These are phyloP conservation scores for Sebastes iracundus DNA, from an alignment of 2,797 vertebrate genomes.

Conservation along the genomic window DNA sequence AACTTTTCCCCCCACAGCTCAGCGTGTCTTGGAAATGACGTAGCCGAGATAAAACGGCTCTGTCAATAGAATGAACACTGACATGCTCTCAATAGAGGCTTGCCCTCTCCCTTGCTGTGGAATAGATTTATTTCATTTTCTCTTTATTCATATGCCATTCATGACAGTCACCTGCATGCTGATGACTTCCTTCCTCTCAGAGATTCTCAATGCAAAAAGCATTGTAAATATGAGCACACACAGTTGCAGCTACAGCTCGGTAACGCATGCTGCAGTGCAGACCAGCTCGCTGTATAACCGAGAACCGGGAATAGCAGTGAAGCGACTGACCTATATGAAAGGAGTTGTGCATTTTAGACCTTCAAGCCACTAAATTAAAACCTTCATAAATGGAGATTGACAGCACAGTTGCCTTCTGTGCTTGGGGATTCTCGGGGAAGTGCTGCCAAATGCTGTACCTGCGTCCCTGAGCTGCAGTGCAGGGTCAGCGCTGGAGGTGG, in stretches of 20 bases:
- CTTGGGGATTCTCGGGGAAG: slow-evolving; percentile 43
- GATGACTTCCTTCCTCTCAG: slow-evolving; percentile 26
- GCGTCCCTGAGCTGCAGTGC: slow-evolving; percentile 65
- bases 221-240: slow-evolving; percentile 19
- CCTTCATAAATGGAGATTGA: slow-evolving; percentile 69
- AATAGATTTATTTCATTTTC: slow-evolving; percentile 54
- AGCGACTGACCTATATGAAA: slow-evolving; percentile 51
- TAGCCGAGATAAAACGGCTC: slow-evolving; percentile 27
- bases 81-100: slow-evolving; percentile 53
- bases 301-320: slow-evolving; percentile 31
- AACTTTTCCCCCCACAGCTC: slow-evolving; percentile 33
- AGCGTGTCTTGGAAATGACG: slow-evolving; percentile 30
- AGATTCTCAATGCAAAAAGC: slow-evolving; percentile 6
- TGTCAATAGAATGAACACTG: slow-evolving; percentile 56
- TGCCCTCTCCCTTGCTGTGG: slow-evolving; percentile 31
- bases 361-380: slow-evolving; percentile 53
- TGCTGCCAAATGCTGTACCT: slow-evolving; percentile 63
- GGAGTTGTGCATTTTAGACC: slow-evolving; percentile 44
- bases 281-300: slow-evolving; percentile 8
- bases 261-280: slow-evolving; percentile 55
- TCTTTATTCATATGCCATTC: slow-evolving; percentile 47
- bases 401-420: slow-evolving; percentile 51
- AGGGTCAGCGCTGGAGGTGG: slow-evolving; percentile 69
- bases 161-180: slow-evolving; percentile 45
- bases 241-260: background rate